Conservation (phyloP, 2,888 invertebrate species). For the Dryobota labecula region DNA sequence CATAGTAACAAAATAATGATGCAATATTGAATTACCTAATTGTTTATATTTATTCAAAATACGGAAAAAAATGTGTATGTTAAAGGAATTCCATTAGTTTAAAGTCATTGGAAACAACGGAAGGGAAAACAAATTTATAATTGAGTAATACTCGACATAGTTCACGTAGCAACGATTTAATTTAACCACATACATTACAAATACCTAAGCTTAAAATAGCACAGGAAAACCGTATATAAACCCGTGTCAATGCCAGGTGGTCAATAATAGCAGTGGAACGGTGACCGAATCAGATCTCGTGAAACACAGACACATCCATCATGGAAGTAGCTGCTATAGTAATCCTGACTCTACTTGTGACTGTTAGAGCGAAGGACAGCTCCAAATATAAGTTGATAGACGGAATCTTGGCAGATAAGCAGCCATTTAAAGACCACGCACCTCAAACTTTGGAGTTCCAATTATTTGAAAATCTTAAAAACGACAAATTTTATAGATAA, state of each 20-base stretch:
- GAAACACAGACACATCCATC: background rate
- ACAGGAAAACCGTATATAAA: conserved; percentile 3
- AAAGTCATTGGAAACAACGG: background rate
- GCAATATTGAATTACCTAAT: background rate
- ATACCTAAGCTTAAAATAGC: conserved; percentile 19
- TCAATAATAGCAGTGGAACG: background rate
- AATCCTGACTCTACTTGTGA: background rate
- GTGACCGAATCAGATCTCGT: background rate
- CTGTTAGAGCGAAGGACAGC: background rate
- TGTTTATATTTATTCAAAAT: background rate
- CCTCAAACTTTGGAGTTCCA: background rate
- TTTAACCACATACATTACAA: background rate
- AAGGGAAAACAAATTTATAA: conserved; percentile 10
- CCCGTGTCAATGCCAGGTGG: background rate
- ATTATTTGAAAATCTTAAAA: background rate
- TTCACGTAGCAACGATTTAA: background rate
- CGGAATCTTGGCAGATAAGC: conserved; percentile 8
- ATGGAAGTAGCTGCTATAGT: conserved; percentile 4
- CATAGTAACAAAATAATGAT: background rate
- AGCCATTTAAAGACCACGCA: background rate
- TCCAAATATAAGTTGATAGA: background rate
- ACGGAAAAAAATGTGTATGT: background rate
- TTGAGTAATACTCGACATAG: background rate
- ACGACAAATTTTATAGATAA: too few relatives aligned
- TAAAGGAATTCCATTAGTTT: background rate